These are phyloP conservation scores for Calyptomena viridis DNA, from an alignment of 2,113 vertebrate genomes.

Conservation along the genomic window DNA sequence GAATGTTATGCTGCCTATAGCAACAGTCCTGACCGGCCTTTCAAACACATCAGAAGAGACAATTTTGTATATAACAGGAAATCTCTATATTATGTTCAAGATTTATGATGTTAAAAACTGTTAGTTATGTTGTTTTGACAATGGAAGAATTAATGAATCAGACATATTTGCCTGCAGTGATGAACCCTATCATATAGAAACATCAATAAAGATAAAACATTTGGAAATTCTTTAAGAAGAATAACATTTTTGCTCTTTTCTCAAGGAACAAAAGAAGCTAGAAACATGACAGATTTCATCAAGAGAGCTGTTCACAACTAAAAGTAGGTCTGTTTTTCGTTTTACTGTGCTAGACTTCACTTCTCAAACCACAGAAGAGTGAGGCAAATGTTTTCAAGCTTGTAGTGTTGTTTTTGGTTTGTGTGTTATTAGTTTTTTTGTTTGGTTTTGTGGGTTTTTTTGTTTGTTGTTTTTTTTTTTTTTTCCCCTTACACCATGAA, in stretches of 20 bases:
- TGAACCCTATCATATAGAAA: conserved; percentile 72
- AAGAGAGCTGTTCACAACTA: conserved; percentile 60
- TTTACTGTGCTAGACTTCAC: conserved; percentile 23
- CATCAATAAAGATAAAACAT: conserved; percentile 79
- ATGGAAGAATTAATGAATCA: conserved; percentile 73
- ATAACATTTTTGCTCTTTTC: conserved; percentile 73
- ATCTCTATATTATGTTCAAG: conserved; percentile 61
- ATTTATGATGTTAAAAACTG: conserved; percentile 74
- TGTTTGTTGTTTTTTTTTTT: neutral
- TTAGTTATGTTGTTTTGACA: conserved; percentile 82
- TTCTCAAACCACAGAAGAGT: conserved; percentile 19
- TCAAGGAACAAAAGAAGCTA: conserved; percentile 69
- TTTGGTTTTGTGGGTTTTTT: neutral
- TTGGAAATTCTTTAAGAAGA: conserved; percentile 72
- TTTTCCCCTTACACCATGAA: neutral
- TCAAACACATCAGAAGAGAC: conserved; percentile 74
- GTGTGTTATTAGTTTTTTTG: neutral
- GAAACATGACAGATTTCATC: conserved; percentile 79
- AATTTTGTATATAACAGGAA: conserved; percentile 48
- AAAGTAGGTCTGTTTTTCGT: conserved; percentile 42
- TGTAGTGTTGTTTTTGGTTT: neutral
- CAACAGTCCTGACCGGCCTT: conserved; percentile 76
- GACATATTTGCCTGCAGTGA: conserved; percentile 67
- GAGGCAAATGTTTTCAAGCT: conserved; percentile 32
- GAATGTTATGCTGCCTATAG: conserved; percentile 77